A percentile compares a stretch with the other conserved stretches of the same genome.
phyloP scores from a whole-genome alignment of 2,797 vertebrate genomes.

The Naso thynnoides region DNA sequence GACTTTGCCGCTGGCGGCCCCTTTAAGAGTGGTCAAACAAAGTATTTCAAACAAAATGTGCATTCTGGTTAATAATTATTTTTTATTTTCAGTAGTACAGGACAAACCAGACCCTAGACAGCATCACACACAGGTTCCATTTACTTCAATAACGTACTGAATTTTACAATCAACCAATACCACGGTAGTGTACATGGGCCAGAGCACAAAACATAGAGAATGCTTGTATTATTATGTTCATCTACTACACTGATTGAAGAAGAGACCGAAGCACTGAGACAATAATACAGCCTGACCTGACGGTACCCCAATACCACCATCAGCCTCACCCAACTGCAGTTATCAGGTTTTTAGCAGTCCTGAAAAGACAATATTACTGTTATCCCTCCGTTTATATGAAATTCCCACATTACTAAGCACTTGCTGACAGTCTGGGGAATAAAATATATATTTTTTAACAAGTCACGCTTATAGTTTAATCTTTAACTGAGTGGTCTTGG shows the following conservation, averaged over 20 bases:
- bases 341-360: conserved; percentile 11
- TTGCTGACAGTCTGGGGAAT: neutral
- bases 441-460: conserved; percentile 9
- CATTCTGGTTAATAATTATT: conserved; percentile 69
- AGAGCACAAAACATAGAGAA: conserved; percentile 79
- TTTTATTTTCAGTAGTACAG: conserved; percentile 73
- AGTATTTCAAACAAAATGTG: conserved; percentile 73
- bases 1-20: conserved; percentile 48
- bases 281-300: conserved; percentile 73
- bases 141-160: conserved; percentile 82
- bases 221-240: conserved; percentile 64
- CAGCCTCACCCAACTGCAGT: conserved; percentile 17
- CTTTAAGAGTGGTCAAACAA: conserved; percentile 65
- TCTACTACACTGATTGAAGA: conserved; percentile 81
- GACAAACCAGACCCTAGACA: conserved; percentile 84
- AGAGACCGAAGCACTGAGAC: conserved; percentile 84
- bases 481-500: neutral
- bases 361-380: neutral
- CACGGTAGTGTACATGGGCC: conserved; percentile 73
- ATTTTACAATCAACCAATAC: conserved; percentile 83
- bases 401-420: neutral
- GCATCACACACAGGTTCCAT: conserved; percentile 83
- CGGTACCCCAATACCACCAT: conserved; percentile 40
- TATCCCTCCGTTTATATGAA: conserved; percentile 8
- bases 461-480: conserved; percentile 12